Conservation (phyloP, 2,888 invertebrate genomes). For the Andrena hattorfiana region DNA sequence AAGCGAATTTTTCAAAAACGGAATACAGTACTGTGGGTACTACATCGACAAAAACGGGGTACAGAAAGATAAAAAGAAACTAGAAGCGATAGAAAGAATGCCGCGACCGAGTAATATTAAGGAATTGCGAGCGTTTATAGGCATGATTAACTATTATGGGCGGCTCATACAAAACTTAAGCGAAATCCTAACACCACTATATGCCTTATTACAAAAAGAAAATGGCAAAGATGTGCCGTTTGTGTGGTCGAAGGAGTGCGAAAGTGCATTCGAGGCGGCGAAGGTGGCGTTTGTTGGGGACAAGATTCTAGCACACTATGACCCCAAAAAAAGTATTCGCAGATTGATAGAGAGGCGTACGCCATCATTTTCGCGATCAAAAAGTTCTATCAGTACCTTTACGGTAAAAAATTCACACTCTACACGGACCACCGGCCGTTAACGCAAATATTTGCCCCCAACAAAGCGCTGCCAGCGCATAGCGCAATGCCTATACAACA, state of each 20-base stretch:
- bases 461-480: not conserved
- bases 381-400: conserved; percentile 22
- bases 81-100: conserved; percentile 14
- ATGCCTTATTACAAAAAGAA: not conserved
- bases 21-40: conserved; percentile 21
- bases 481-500: conserved; percentile 30
- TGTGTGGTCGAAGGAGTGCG: not conserved
- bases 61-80: conserved; percentile 13
- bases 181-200: not conserved
- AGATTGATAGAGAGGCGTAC: conserved; percentile 21
- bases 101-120: not conserved
- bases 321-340: conserved; percentile 1
- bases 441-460: not conserved
- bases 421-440: conserved; percentile 3
- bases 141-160: not conserved
- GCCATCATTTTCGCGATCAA: conserved; percentile 26
- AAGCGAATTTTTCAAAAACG: conserved; percentile 7
- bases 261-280: not conserved
- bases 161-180: conserved; percentile 13
- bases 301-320: not conserved
- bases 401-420: not conserved
- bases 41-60: conserved; percentile 12
- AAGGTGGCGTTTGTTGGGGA: not conserved
- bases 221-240: not conserved
- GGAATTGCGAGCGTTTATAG: conserved; percentile 1